phyloP scores from a whole-genome alignment of 1,140 invertebrate genomes.

The Trachymyrmex cornetzi region DNA sequence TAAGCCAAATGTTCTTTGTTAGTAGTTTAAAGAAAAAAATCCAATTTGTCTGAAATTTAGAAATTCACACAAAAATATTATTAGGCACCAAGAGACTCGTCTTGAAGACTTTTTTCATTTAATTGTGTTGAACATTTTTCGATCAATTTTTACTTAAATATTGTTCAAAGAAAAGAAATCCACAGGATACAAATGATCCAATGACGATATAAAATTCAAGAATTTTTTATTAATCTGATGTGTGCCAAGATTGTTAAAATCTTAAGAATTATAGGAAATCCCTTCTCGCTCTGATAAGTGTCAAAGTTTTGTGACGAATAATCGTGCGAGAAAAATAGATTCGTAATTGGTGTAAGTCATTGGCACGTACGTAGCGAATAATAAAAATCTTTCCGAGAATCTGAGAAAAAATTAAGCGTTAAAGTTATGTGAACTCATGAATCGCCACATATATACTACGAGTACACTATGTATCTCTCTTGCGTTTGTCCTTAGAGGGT shows the following conservation, averaged over 20 bases:
- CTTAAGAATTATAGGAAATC: neutral
- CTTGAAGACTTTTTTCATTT: too few relatives aligned
- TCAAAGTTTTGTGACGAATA: neutral
- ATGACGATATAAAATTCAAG: neutral
- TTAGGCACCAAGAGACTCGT: too few relatives aligned
- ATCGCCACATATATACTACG: neutral
- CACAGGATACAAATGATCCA: too few relatives aligned
- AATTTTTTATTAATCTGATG: neutral
- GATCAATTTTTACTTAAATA: too few relatives aligned
- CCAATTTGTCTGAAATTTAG: too few relatives aligned
- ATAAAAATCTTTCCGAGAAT: neutral
- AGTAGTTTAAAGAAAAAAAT: too few relatives aligned
- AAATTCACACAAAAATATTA: too few relatives aligned
- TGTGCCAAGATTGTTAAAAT: too few relatives aligned
- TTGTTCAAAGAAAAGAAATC: too few relatives aligned
- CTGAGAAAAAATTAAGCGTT: neutral
- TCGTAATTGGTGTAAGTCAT: neutral
- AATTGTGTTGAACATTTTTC: too few relatives aligned
- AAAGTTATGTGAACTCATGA: neutral
- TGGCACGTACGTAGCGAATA: neutral
- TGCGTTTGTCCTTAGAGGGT: slow-evolving; percentile 28
- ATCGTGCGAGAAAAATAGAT: slow-evolving; percentile 13
- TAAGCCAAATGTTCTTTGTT: too few relatives aligned
- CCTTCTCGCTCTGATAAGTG: neutral
- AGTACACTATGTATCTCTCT: neutral